A percentile compares a stretch with the other conserved stretches of the same genome.
Evolutionary conservation across 2,888 invertebrate genomes (phyloP).

Genomic region (Uloborus plumipes): DNA sequence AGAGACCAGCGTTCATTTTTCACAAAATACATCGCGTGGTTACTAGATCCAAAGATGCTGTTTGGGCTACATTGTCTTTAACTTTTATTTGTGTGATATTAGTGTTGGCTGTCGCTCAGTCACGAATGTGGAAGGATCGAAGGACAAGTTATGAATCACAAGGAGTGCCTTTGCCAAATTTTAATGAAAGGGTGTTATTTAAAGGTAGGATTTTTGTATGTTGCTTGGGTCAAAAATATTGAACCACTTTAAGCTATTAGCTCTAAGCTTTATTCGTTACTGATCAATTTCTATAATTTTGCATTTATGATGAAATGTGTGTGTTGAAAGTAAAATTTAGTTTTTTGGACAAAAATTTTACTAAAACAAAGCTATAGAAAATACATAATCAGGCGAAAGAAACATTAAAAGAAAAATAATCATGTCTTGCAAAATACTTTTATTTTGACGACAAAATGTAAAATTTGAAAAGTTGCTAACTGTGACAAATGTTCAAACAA

Average conservation of each 20-base stretch:
- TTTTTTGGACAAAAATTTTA: no score
- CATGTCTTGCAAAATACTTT: no score
- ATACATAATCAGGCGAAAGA: no score
- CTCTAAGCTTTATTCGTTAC: not conserved
- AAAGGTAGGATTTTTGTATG: conserved; percentile 27
- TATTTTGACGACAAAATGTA: no score
- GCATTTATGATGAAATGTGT: no score
- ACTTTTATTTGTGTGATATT: conserved; percentile 55
- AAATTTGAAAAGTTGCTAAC: no score
- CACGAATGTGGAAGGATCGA: conserved; percentile 58
- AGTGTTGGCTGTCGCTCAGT: conserved; percentile 52
- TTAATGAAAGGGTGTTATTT: conserved; percentile 61
- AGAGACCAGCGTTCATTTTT: conserved; percentile 16
- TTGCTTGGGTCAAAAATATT: not conserved
- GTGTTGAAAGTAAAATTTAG: no score
- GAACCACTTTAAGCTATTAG: no score
- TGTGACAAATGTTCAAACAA: no score
- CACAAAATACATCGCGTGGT: conserved; percentile 41
- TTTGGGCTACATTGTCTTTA: conserved; percentile 57
- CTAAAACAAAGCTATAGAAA: no score
- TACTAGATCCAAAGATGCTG: conserved; percentile 57
- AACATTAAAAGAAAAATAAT: no score
- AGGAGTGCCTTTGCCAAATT: conserved; percentile 50
- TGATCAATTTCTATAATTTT: no score
- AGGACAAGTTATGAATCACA: conserved; percentile 36